Conservation (phyloP, 2,113 vertebrate species). For the cattle (Bos taurus) region ARS-UCD2.0 NC_037332.1:25561501-25562000, state of each 20-base stretch:
- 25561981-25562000: background rate
- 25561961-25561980: background rate
- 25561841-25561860: constrained; percentile 83
- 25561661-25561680: constrained; percentile 95
- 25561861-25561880: constrained; percentile 85
- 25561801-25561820: background rate
- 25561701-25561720: constrained; percentile 51
- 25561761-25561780: background rate
- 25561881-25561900: constrained; percentile 84
- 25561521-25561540: background rate
- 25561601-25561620: constrained; percentile 80
- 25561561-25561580: background rate
- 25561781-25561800: background rate
- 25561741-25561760: background rate
- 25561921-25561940: constrained; percentile 95
- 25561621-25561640: constrained; percentile 89
- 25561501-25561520: background rate
- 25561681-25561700: constrained; percentile 91
- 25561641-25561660: constrained; percentile 91
- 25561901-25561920: constrained; percentile 92
- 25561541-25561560: background rate
- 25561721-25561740: background rate
- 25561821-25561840: background rate
- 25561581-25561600: background rate
- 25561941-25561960: constrained; percentile 84